Base-by-base conservation (phyloP, 2,797 vertebrate genomes). In the Okamejei kenojei region DNA sequence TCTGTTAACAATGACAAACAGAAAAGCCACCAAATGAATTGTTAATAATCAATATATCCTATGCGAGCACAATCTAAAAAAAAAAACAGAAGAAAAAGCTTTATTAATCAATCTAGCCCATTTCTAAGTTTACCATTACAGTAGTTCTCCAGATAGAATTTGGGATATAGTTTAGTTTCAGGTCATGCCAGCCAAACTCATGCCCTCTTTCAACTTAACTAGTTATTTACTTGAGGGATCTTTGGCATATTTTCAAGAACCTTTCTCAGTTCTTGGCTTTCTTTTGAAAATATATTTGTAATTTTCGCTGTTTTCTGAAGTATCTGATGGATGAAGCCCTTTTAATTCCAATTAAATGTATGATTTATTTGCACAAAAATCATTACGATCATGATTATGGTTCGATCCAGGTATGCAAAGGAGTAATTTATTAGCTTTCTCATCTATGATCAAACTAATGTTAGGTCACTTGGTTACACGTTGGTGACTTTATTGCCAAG, bases 341-440 rank as follows among this genome's bases (percentile, higher is more conserved):
- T 88, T 68, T 68, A 88, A 88, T 68, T 32, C 84, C 68, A 63
- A 88, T 68, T 88, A 88, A 88, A 88, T 68, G 19, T 63, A 68
- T 21, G 65, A 68, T 88, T 35, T 35, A 88, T 88, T 88, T 88
- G n/a, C 61, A 17, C 7, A 9, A 32, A 63, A 35, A 35, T 54
- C 61, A 68, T 88, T 88, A 23, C 35, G 63, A 35, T 68, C 84
- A 35, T 65, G 84, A 88, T 68, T 19, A 4, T 32, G n/a, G 63
- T 68, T 61, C 68, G n/a, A 88, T 88, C n/a, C n/a, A 65, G n/a
- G 84, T 65, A 63, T 68, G 84, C 84, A 88, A 68, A 88, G n/a
- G 61, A 88, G 65, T 32, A 65, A 88, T 88, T 68, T 9, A 88
- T 65, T 86, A 29, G 29, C 32, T 88, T 88, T 88, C 13, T 88